Evolutionary conservation across 1,140 invertebrate genomes (phyloP), one percentile per base, ranked within the genome.

Genomic region (Ceratina australensis): DNA sequence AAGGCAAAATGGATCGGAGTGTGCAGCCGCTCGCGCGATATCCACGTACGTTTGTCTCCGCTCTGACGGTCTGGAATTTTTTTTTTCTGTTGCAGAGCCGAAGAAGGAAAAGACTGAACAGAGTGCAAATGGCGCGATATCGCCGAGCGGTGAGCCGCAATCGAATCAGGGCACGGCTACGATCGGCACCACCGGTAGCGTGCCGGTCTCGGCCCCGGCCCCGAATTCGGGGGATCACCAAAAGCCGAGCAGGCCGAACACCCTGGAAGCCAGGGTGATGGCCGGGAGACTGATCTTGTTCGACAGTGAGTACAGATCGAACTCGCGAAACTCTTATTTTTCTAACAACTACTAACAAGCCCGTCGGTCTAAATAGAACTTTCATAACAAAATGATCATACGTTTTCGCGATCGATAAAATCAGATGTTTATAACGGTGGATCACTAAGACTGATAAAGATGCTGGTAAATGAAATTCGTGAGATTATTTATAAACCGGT

Each of bases 81-180:
- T 75, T 83, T 84, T 87, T 88, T 92, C 87, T 85, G 88, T 95
- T 94, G 72, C 95, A 97, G 96, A 97, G 94, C 95, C 96, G 94
- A 96, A 96, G 94, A 97, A 97, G 95, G 96, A 97, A 93, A 97
- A 97, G 94, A 95, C 95, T 95, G 96, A 97, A 93, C 95, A 95
- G 93, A 94, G 93, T 93, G 92, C 92, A 88, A 95, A 95, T 93
- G 94, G 94, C 87, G 93, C 93, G 84, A 89, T 94, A 87, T 94
- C 94, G 86, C 93, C 94, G 77, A 94, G 92, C 87, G 93, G 92
- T 84, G 94, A 94, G 69, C 91, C 91, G 78, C 92, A 92, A 78
- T 90, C 91, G 87, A 91, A 89, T 87, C 92, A 93, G 86, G 91
- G 90, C 77, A 92, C 82, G 89, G 84, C 88, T 89, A 92, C 82